A percentile compares a stretch with the other conserved stretches of the same genome.
Evolutionary conservation across 2,797 vertebrate species (phyloP).

Genomic region (Pitangus sulphuratus): DNA sequence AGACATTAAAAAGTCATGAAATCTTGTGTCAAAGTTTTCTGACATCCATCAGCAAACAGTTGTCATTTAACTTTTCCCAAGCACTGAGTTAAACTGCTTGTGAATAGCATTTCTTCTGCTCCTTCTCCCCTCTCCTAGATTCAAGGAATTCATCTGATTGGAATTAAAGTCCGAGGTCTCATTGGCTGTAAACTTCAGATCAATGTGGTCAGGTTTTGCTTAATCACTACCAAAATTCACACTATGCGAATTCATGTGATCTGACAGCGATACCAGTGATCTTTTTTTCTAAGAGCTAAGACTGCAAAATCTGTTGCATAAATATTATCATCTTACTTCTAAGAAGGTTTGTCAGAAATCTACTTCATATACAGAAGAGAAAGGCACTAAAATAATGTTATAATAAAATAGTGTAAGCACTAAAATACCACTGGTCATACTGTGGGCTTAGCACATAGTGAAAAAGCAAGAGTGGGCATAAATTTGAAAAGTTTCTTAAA

Average conservation of each 20-base stretch:
- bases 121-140: background rate
- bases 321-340: background rate
- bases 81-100: background rate
- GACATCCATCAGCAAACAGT: background rate
- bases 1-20: background rate
- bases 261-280: background rate
- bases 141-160: background rate
- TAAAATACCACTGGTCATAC: background rate
- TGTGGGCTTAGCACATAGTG: rapidly evolving
- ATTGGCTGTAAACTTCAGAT: background rate
- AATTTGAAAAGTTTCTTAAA: background rate
- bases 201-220: background rate
- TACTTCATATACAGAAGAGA: background rate
- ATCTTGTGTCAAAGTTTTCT: background rate
- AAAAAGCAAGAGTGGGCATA: background rate
- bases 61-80: background rate
- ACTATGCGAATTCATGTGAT: background rate
- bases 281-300: background rate
- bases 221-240: background rate
- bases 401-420: background rate
- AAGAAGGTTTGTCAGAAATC: background rate
- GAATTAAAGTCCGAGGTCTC: background rate
- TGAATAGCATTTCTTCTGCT: background rate
- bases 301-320: background rate
- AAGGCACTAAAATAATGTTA: background rate